These are phyloP conservation scores for Ceratotherium simum DNA, from an alignment of 2,113 vertebrate species.

Conservation along the genomic window DNA sequence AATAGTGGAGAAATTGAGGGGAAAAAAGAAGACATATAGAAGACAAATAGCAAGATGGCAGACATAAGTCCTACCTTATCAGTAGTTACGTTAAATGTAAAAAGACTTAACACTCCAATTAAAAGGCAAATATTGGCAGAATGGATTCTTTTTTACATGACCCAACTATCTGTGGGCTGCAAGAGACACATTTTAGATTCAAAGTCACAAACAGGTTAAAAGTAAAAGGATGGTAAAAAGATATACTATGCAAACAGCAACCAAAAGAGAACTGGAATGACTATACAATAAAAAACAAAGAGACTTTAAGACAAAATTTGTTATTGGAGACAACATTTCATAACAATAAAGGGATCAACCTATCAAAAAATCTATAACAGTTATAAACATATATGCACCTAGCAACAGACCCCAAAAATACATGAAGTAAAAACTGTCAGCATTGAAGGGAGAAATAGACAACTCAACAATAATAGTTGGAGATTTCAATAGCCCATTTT, in stretches of 20 bases:
- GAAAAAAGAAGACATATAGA: not conserved
- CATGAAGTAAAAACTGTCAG: not conserved
- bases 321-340: not conserved
- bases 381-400: not conserved
- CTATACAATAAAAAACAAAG: not conserved
- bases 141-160: not conserved
- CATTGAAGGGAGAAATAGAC: not conserved
- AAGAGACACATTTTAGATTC: not conserved
- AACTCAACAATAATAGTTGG: not conserved
- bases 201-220: not conserved
- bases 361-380: not conserved
- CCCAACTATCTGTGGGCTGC: not conserved
- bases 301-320: not conserved
- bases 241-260: not conserved
- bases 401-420: not conserved
- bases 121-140: not conserved
- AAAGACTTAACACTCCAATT: not conserved
- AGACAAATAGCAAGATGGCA: not conserved
- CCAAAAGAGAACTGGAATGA: not conserved
- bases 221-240: not conserved
- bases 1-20: not conserved
- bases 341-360: not conserved
- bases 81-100: conserved; percentile 27
- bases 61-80: not conserved
- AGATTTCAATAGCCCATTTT: not conserved